Evolutionary conservation across 2,113 vertebrate species (phyloP).

Genomic region (Pampusana beccarii): DNA sequence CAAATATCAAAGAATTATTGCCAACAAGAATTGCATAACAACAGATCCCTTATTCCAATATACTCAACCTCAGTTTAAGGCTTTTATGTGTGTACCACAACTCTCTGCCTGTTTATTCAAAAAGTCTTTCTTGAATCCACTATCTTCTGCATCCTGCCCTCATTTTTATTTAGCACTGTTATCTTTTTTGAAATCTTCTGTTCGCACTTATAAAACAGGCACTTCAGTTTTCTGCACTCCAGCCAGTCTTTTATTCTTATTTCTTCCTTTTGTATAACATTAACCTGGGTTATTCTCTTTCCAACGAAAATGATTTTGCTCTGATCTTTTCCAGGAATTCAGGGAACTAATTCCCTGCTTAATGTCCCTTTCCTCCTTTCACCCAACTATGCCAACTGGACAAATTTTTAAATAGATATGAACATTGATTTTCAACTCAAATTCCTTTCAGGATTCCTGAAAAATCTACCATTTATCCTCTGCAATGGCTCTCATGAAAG

Average conservation of each 20-base stretch:
- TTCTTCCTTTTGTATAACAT: neutral
- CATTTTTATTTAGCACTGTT: neutral
- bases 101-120: neutral
- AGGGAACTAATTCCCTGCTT: neutral
- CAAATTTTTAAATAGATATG: neutral
- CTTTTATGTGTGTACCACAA: neutral
- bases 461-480: neutral
- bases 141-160: neutral
- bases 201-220: neutral
- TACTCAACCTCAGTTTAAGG: neutral
- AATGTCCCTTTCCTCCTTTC: neutral
- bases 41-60: neutral
- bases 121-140: neutral
- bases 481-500: accelerated
- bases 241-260: neutral
- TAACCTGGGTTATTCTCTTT: neutral
- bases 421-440: neutral
- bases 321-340: neutral
- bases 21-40: neutral
- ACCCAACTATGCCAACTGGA: neutral
- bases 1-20: neutral
- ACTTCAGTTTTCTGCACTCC: neutral
- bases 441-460: neutral
- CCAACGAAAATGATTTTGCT: neutral
- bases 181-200: neutral